These are phyloP conservation scores for Babylonia areolata DNA, from an alignment of 1,140 invertebrate genomes.

Conservation along the genomic window DNA sequence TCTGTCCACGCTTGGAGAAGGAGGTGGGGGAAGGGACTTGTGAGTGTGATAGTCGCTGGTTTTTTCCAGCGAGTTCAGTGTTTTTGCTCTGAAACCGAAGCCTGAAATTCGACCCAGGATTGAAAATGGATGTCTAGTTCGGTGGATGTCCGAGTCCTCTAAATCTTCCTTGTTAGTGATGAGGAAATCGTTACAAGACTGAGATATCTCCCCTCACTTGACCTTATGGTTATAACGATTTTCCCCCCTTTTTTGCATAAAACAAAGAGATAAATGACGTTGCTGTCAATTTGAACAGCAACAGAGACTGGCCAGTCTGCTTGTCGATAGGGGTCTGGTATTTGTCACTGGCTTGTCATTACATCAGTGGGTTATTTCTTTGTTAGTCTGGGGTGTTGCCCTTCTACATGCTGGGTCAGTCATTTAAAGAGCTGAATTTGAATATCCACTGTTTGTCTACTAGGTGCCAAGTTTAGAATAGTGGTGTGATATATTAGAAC, in stretches of 20 bases:
- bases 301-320: slow-evolving; percentile 8
- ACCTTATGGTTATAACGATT: slow-evolving; percentile 8
- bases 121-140: background rate
- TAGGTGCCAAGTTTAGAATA: too few species aligned
- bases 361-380: too few species aligned
- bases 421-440: too few species aligned
- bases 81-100: background rate
- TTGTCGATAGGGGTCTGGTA: background rate
- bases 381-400: too few species aligned
- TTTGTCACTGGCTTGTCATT: background rate
- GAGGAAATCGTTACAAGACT: background rate
- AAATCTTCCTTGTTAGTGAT: slow-evolving; percentile 5
- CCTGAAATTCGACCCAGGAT: background rate
- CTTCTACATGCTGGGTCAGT: too few species aligned
- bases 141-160: background rate
- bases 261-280: slow-evolving; percentile 20
- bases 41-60: too few species aligned
- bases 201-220: background rate
- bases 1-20: background rate
- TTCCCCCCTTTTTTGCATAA: background rate
- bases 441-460: too few species aligned
- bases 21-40: too few species aligned
- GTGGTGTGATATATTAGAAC: too few species aligned
- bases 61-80: too few species aligned
- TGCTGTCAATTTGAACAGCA: slow-evolving; percentile 12